Evolutionary conservation across 1,140 invertebrate species (phyloP).

Genomic region (Drosophila lacteicornis): DNA sequence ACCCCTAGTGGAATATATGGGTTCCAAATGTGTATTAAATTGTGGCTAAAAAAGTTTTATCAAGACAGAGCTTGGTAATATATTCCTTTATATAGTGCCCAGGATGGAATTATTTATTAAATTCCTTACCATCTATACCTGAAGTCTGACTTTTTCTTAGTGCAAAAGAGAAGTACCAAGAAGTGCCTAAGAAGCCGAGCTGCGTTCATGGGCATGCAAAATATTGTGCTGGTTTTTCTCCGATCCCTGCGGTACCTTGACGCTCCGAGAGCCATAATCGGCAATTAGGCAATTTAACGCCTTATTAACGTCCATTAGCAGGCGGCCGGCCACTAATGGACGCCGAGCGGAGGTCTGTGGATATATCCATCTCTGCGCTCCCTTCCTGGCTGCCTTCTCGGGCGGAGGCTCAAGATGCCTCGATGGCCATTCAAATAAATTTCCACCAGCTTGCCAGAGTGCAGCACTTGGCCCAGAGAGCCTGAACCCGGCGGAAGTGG

Average conservation of each 20-base stretch:
- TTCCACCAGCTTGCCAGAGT: constrained; percentile 21
- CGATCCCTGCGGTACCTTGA: constrained; percentile 14
- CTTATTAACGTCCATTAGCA: constrained; percentile 72
- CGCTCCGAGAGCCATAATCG: constrained; percentile 57
- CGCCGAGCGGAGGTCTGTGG: background rate
- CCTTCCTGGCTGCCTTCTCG: background rate
- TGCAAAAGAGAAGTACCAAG: constrained; percentile 5
- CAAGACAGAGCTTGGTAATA: background rate
- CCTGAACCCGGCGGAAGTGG: background rate
- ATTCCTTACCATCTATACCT: too few species aligned
- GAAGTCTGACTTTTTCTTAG: background rate
- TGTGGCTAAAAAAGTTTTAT: background rate
- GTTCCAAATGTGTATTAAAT: background rate
- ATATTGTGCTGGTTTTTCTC: constrained; percentile 30
- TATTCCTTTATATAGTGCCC: background rate
- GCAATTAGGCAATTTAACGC: constrained; percentile 78
- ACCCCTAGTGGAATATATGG: background rate
- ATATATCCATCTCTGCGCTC: constrained; percentile 6
- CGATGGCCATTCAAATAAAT: constrained; percentile 43
- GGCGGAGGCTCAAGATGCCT: constrained; percentile 23
- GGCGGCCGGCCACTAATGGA: constrained; percentile 32
- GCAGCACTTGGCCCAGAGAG: constrained; percentile 14
- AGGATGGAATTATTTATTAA: too few species aligned
- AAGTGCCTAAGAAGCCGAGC: constrained; percentile 7
- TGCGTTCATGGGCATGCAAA: constrained; percentile 32